Evolutionary conservation across 1,140 invertebrate genomes (phyloP), one percentile per base, ranked within the genome.

Genomic region (Chelonus insularis): DNA sequence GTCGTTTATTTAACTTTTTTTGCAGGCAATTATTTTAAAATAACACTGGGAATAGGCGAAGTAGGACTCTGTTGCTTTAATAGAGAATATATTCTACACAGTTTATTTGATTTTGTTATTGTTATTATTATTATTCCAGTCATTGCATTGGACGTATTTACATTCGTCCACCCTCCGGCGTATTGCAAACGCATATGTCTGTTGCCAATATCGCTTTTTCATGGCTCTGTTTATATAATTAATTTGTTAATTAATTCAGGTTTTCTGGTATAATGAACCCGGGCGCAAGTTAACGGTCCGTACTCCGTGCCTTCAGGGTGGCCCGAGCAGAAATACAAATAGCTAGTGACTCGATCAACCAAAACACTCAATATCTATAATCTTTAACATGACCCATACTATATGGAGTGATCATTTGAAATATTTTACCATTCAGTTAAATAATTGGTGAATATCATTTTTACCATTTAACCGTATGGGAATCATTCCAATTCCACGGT

Each of bases 201-300:
- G 25, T 29, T 4, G 25, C 7, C 25, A 29, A 29, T 29, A 29
- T 29, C 18, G 41, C 16, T 43, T 43, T 43, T 14, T 16, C 41
- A 43, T 43, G 41, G 12, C 12, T 4, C 41, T 43, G 12, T 43
- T 14, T 43, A 16, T 43, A 43, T 43, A 43, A 43, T 43, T 43
- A 43, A 43, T 43, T 43, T 43, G 41, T 43, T 14, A 43, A 50
- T 50, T 50, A 29, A 25, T 50, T 50, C 21, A 21, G 21, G 20
- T n/a, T 50, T 21, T 50, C 18, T 50, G 47, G 47, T 50, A 29
- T 50, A 29, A 52, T 52, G 50, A 36, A 52, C 14, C 14, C 41
- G 12, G 41, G 12, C 41, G 41, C 25, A 29, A 16, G 16, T 43
- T 43, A 43, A 43, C 41, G 41, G 16, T 43, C 41, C 41, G 16